These are phyloP conservation scores for Drosophila demipolita DNA, from an alignment of 2,888 invertebrate genomes.

Conservation along the genomic window DNA sequence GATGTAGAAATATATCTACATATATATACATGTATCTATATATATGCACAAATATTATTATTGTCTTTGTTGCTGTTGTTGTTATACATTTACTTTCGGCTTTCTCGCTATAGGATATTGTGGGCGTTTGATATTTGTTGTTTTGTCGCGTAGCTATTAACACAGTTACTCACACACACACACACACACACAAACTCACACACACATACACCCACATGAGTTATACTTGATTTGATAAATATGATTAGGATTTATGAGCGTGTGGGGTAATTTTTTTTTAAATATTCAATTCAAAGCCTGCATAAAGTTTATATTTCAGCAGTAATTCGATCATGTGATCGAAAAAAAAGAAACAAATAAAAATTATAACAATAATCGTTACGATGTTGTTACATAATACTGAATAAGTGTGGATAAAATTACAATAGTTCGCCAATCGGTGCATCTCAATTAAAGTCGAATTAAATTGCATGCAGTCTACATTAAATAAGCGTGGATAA, in stretches of 20 bases:
- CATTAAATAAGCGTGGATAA: neutral
- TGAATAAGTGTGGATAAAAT: constrained; percentile 11
- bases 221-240: constrained; percentile 82
- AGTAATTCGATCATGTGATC: constrained; percentile 46
- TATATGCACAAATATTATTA: constrained; percentile 19
- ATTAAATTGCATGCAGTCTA: neutral
- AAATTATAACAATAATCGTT: neutral
- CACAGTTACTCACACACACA: constrained; percentile 40
- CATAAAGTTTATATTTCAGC: constrained; percentile 31
- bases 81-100: constrained; percentile 33
- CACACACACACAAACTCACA: constrained; percentile 2
- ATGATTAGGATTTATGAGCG: constrained; percentile 81
- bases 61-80: constrained; percentile 17
- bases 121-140: constrained; percentile 69
- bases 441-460: neutral
- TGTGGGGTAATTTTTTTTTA: constrained; percentile 35
- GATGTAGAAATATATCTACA: constrained; percentile 30
- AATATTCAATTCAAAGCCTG: constrained; percentile 38
- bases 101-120: constrained; percentile 56
- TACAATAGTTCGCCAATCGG: constrained; percentile 7
- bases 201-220: constrained; percentile 11
- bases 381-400: neutral
- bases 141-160: constrained; percentile 53
- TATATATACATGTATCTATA: constrained; percentile 8
- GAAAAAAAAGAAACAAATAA: neutral